Conservation (phyloP, 2,797 vertebrate genomes). For the Channallabes apus region DNA sequence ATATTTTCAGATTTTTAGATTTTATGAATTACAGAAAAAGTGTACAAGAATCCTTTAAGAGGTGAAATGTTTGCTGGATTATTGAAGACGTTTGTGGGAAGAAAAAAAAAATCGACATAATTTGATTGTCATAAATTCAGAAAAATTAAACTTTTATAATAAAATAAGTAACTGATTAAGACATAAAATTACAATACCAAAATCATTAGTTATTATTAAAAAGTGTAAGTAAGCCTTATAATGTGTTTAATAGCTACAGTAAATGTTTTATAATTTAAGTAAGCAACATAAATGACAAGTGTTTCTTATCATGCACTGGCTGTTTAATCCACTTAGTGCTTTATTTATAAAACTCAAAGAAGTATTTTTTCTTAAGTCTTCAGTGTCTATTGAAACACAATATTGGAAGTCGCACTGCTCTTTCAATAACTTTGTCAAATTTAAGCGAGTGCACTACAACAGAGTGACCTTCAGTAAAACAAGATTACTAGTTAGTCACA, state of each 20-base stretch:
- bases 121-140: not conserved
- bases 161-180: not conserved
- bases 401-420: not conserved
- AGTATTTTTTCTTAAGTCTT: not conserved
- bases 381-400: not conserved
- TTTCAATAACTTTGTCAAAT: not conserved
- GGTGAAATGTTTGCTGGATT: not conserved
- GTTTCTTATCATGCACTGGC: not conserved
- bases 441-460: not conserved
- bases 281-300: not conserved
- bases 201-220: not conserved
- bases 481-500: not conserved
- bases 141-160: not conserved
- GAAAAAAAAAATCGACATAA: not conserved
- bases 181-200: not conserved
- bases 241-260: not conserved
- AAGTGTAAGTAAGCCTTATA: not conserved
- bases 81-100: not conserved
- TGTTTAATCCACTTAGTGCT: too few species aligned
- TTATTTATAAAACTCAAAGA: not conserved
- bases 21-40: not conserved
- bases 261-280: not conserved
- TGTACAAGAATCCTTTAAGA: not conserved
- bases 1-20: conserved; percentile 11
- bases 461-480: not conserved